Base-by-base conservation (phyloP, 1,140 invertebrate genomes). In the Cheumatopsyche charites region DNA sequence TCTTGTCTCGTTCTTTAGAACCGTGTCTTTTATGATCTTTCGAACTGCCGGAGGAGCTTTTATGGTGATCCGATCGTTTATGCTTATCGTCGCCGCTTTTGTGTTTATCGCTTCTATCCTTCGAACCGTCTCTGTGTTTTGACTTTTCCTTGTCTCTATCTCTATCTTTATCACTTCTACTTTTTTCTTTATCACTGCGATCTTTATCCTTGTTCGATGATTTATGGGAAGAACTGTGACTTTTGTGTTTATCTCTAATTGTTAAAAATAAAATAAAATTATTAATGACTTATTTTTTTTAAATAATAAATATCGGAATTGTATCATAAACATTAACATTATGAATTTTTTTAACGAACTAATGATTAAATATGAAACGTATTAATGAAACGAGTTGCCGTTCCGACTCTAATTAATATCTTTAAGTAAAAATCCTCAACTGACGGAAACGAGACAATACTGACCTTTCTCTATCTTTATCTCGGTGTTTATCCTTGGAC, bases 141-240 rank as follows among this genome's bases (percentile, higher is more conserved):
- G 78, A 78, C 67, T 75, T 77, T 73, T 80, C 75, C 72, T 52
- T 79, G 76, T 79, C 79, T 77, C 80, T 83, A 73, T 85, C 81
- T 72, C 84, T 87, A 43, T 87, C 83, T 74, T 84, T 87, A 21
- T 83, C 74, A 66, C 80, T 83, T 75, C 80, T 83, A 19, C 86
- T 80, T 71, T 83, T 85, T 69, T 88, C 86, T 73, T 83, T 87
- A 61, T 86, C 84, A 73, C 80, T 79, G 55, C 80, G 84, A 67
- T 86, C 84, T 69, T 85, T 84, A 72, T 85, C 81, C 68, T 85
- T 89, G 75, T 84, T 89, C 1, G 88, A 89, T 29, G 88, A 89
- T 72, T 89, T 90, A 77, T 88, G 87, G 77, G 76, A 79, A 61
- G 86, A 86, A 77, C 85, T 86, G 73, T 87, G 84, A 73, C 83